Base-by-base conservation (phyloP, 2,888 invertebrate genomes). In the Papilio elwesi region DNA sequence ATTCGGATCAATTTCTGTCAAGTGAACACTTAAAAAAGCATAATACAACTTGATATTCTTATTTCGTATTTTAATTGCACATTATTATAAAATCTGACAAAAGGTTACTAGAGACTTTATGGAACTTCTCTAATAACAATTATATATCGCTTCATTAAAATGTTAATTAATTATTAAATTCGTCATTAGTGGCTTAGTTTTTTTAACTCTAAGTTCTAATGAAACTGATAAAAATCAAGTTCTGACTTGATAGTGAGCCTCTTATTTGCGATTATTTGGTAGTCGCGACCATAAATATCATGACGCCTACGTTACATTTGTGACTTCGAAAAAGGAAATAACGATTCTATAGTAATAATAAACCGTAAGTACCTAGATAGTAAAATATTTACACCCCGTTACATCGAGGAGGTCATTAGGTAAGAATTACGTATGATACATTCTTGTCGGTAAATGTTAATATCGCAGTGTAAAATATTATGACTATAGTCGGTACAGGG, bases 61-160 rank as follows among this genome's bases (percentile, higher is more conserved):
- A 43, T 43, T 62, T 13, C 43, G 43, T 43, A 8, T 62, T 66
- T 15, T n/a, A n/a, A 51, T 52, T 52, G 38, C 16, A 52, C 57
- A 9, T 57, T 10, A 11, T 38, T 55, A 70, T 66, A 66, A 70
- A 71, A 66, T 16, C 57, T 5, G 51, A 7, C 47, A 51, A 52
- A 72, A 72, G 52, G 68, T 68, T 53, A 68, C 26, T 68, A 15
- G 49, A 47, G 8, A 15, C 52, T 43, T 12, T 13, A 52, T 47
- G 15, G 38, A 52, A 49, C 43, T 59, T 66, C 10, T 51, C 16
- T 15, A 49, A 16, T 52, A 67, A 53, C 6, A 68, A 72, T 26
- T 49, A 64, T 68, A 26, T 4, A 36, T 63, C 38, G 53, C 48
- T 55, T 55, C 49, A 63, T 38, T 68, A 66, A 72, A 67, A 72